phyloP scores from a whole-genome alignment of 2,888 invertebrate genomes.

The Sepioteuthis lessoniana region DNA sequence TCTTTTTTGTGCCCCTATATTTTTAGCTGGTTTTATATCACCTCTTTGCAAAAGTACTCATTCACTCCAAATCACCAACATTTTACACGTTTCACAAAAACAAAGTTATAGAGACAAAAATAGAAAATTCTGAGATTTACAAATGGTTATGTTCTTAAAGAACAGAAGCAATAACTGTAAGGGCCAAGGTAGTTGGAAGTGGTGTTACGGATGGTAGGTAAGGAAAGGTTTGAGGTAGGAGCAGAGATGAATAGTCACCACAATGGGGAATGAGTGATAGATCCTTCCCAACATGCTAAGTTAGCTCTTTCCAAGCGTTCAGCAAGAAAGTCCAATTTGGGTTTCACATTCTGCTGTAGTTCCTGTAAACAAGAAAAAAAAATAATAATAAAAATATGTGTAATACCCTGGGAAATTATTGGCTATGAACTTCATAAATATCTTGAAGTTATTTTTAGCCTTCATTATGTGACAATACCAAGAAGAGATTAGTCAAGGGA shows the following conservation, averaged over 20 bases:
- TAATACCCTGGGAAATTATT: no score
- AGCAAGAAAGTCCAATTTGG: slow-evolving; percentile 24
- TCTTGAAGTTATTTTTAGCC: no score
- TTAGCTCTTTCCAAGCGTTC: slow-evolving; percentile 4
- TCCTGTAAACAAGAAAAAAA: neutral
- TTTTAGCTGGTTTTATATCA: neutral
- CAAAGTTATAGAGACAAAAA: neutral
- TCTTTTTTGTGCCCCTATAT: neutral
- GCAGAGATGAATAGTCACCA: slow-evolving; percentile 13
- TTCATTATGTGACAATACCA: no score
- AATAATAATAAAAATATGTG: neutral
- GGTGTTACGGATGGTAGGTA: neutral
- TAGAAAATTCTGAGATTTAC: neutral
- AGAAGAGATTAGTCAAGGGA: no score
- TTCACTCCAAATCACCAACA: neutral
- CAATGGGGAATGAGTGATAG: neutral
- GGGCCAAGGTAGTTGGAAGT: neutral
- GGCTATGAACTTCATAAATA: no score
- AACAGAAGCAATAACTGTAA: neutral
- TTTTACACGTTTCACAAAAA: neutral
- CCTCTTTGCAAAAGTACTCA: neutral
- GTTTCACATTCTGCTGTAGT: slow-evolving; percentile 40
- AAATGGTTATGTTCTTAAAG: neutral
- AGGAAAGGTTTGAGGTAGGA: neutral
- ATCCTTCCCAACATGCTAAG: slow-evolving; percentile 40